These are phyloP conservation scores for Gastrophryne carolinensis DNA, from an alignment of 2,797 vertebrate genomes.

Conservation along the genomic window DNA sequence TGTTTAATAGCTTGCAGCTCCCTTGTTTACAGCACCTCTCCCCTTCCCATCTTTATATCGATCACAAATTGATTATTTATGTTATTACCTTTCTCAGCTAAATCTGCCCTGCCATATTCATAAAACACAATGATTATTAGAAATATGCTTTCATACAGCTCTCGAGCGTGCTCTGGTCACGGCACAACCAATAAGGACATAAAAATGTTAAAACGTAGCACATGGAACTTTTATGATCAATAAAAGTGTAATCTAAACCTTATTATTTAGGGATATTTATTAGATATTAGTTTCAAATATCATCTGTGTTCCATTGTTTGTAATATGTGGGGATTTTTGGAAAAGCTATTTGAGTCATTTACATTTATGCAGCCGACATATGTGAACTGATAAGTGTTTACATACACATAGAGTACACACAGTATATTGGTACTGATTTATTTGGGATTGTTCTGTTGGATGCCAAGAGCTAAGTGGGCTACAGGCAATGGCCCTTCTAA, in stretches of 20 bases:
- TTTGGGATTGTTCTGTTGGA: too few relatives aligned
- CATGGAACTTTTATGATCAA: conserved; percentile 40
- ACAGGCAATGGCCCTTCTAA: too few relatives aligned
- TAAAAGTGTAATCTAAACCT: conserved; percentile 47
- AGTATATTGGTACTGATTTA: too few relatives aligned
- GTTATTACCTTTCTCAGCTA: neutral
- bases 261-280: conserved; percentile 34
- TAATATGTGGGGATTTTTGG: neutral
- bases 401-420: neutral
- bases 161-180: conserved; percentile 35
- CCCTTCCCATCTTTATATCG: conserved; percentile 10
- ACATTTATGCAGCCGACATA: neutral
- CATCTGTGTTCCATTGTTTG: conserved; percentile 19
- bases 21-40: conserved; percentile 23
- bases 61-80: conserved; percentile 15
- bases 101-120: neutral
- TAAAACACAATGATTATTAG: conserved; percentile 10
- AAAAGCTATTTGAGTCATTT: neutral
- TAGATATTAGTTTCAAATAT: conserved; percentile 28
- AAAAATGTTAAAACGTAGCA: conserved; percentile 32
- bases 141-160: conserved; percentile 4
- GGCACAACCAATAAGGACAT: conserved; percentile 23
- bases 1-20: conserved; percentile 3
- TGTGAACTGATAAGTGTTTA: neutral
- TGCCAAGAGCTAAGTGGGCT: too few relatives aligned